A percentile compares a stretch with the other conserved stretches of the same genome.
phyloP scores from a whole-genome alignment of 1,140 invertebrate genomes.

The Ephestia elutella region DNA sequence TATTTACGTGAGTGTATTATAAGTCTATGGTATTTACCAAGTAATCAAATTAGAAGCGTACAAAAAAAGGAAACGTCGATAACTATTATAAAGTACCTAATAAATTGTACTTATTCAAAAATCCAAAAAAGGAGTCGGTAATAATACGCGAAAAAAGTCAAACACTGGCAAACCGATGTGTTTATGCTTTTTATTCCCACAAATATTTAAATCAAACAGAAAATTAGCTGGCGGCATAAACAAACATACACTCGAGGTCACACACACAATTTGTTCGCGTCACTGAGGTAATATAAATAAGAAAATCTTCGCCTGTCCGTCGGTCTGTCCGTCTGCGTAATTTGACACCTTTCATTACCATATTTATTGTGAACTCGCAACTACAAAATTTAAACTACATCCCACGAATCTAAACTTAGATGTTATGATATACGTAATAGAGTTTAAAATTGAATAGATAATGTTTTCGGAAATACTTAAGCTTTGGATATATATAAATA shows the following conservation, averaged over 20 bases:
- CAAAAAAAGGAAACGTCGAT: not conserved
- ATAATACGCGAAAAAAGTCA: not conserved
- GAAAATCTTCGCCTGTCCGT: conserved; percentile 56
- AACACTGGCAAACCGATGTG: not conserved
- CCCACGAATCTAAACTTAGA: not conserved
- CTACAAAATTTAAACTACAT: conserved; percentile 18
- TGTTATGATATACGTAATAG: not conserved
- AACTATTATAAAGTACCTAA: not conserved
- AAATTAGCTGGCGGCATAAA: conserved; percentile 14
- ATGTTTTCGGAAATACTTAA: not conserved
- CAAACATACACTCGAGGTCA: conserved; percentile 23
- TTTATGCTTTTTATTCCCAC: conserved; percentile 3
- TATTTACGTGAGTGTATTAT: too few species aligned
- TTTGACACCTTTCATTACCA: conserved; percentile 54
- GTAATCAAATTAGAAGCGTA: too few species aligned
- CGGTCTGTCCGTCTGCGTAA: conserved; percentile 41
- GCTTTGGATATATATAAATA: not conserved
- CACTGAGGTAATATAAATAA: conserved; percentile 56
- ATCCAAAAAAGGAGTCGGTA: not conserved
- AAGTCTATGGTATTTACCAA: too few species aligned
- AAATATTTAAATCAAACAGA: not conserved
- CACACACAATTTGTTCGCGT: conserved; percentile 33
- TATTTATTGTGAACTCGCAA: conserved; percentile 54
- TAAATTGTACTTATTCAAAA: not conserved
- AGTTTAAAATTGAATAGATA: not conserved